Conservation (phyloP, 2,113 vertebrate genomes). For the Psittacula cyanocephala region DNA sequence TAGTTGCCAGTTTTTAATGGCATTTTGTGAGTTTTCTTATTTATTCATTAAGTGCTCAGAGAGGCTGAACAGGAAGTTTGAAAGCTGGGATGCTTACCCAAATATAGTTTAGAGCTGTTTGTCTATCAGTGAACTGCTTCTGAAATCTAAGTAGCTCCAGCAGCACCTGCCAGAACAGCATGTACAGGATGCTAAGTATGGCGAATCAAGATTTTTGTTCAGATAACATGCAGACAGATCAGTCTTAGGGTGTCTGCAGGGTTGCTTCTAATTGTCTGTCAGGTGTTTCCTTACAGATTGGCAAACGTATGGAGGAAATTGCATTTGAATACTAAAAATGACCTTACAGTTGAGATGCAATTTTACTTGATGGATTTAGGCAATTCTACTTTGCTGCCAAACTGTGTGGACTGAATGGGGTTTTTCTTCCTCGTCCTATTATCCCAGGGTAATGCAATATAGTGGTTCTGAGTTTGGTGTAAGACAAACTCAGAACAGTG, state of each 20-base stretch:
- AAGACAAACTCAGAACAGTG: not conserved
- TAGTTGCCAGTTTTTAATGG: not conserved
- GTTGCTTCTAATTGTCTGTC: not conserved
- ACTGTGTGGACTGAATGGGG: not conserved
- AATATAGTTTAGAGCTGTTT: not conserved
- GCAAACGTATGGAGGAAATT: not conserved
- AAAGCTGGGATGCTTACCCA: not conserved
- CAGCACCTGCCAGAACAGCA: not conserved
- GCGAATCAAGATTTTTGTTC: not conserved
- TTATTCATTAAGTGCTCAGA: not conserved
- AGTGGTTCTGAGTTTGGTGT: not conserved
- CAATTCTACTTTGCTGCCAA: not conserved
- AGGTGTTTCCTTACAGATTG: not conserved
- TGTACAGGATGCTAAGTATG: not conserved
- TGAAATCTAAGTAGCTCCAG: not conserved
- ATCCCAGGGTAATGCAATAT: not conserved
- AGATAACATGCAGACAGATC: accelerated
- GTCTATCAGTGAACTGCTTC: not conserved
- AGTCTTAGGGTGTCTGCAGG: not conserved
- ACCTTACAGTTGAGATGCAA: not conserved
- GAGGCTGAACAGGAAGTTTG: not conserved
- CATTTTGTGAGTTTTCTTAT: not conserved
- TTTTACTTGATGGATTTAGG: not conserved
- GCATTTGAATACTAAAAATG: not conserved
- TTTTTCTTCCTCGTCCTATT: not conserved